A percentile compares a stretch with the other conserved stretches of the same genome.
phyloP scores from a whole-genome alignment of 2,797 vertebrate genomes.

The Zenarchopterus dispar region DNA sequence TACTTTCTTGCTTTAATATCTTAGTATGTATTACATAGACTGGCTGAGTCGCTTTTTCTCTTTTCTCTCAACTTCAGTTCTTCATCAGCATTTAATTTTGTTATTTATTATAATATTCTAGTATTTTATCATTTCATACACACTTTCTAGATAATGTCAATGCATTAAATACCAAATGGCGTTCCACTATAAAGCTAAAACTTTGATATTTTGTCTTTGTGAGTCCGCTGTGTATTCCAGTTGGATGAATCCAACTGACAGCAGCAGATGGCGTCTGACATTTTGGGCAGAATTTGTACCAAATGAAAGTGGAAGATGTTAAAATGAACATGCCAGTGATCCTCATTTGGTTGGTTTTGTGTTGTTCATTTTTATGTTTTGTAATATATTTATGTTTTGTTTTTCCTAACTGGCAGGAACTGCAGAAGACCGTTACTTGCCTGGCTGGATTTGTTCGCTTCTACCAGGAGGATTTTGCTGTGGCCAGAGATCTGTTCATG shows the following conservation, averaged over 20 bases:
- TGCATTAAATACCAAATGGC: conserved; percentile 16
- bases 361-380: neutral
- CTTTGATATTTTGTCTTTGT: conserved; percentile 34
- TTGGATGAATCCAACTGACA: conserved; percentile 22
- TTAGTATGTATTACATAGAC: too few relatives aligned
- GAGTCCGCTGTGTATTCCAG: conserved; percentile 38
- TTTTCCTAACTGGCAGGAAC: conserved; percentile 55
- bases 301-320: conserved; percentile 24
- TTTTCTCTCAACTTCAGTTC: too few relatives aligned
- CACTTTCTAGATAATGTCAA: conserved; percentile 5
- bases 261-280: conserved; percentile 62
- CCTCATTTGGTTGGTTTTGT: conserved; percentile 15
- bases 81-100: too few relatives aligned
- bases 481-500: conserved; percentile 79
- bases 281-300: conserved; percentile 46
- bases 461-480: conserved; percentile 72
- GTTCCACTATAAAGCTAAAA: conserved; percentile 5
- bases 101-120: neutral
- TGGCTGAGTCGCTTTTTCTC: too few relatives aligned
- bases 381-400: conserved; percentile 12
- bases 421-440: conserved; percentile 67
- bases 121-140: conserved; percentile 1
- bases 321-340: conserved; percentile 25
- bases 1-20: too few relatives aligned
- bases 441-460: conserved; percentile 77